phyloP scores from a whole-genome alignment of 2,888 invertebrate species.

The Protonemura montana region DNA sequence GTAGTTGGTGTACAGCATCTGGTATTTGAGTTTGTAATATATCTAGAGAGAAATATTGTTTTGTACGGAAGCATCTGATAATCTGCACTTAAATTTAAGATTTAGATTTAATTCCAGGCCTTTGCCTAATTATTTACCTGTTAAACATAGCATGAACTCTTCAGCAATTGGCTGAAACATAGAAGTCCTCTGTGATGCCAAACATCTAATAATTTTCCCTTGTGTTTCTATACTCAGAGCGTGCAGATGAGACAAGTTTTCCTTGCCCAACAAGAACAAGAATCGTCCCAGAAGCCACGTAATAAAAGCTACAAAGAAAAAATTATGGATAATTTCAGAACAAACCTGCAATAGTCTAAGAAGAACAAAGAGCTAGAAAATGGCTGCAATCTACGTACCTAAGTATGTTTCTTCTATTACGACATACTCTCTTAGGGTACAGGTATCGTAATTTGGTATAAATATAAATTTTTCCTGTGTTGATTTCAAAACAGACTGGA shows the following conservation, averaged over 20 bases:
- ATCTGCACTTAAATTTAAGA: too few species aligned
- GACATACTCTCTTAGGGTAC: constrained; percentile 57
- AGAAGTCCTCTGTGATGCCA: constrained; percentile 63
- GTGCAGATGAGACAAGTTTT: constrained; percentile 61
- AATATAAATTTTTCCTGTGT: constrained; percentile 21
- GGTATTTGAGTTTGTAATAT: background rate
- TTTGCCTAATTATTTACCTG: constrained; percentile 52
- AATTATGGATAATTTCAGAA: background rate
- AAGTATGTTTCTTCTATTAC: constrained; percentile 56
- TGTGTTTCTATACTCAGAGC: constrained; percentile 65
- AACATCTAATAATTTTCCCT: constrained; percentile 63
- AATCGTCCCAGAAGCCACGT: constrained; percentile 73
- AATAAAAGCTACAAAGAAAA: constrained; percentile 62
- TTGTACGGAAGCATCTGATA: background rate
- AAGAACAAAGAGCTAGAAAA: background rate
- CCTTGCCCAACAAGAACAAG: constrained; percentile 69
- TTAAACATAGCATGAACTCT: constrained; percentile 61
- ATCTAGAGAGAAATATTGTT: background rate
- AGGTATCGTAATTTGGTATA: constrained; percentile 26
- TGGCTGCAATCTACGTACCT: constrained; percentile 31
- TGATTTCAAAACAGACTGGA: background rate
- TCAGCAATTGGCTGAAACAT: constrained; percentile 62
- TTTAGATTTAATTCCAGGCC: background rate
- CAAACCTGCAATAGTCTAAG: background rate
- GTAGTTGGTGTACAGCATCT: background rate